Conservation (phyloP, 2,888 invertebrate species). For the Ennomos fuscantarius region DNA sequence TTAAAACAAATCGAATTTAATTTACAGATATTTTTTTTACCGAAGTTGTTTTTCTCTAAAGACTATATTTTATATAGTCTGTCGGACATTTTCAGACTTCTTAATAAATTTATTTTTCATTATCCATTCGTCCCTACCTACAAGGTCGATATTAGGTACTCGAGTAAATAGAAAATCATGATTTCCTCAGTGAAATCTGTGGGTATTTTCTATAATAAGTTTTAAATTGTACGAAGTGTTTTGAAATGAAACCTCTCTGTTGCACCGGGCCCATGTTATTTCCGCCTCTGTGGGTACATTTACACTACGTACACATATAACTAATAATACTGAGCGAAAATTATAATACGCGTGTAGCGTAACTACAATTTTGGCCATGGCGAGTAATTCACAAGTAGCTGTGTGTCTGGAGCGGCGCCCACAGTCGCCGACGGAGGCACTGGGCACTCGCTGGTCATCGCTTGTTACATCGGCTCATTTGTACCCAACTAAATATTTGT, state of each 20-base stretch:
- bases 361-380: conserved; percentile 79
- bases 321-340: conserved; percentile 81
- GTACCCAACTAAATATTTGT: conserved; percentile 35
- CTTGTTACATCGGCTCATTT: conserved; percentile 27
- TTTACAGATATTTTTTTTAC: conserved; percentile 74
- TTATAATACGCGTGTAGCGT: conserved; percentile 73
- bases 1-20: conserved; percentile 74
- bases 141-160: conserved; percentile 69
- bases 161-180: conserved; percentile 74
- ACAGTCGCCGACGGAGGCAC: conserved; percentile 1
- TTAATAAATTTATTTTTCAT: conserved; percentile 67
- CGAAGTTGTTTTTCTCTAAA: conserved; percentile 66
- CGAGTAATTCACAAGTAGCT: conserved; percentile 66
- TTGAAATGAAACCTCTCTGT: conserved; percentile 48
- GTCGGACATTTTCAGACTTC: conserved; percentile 76
- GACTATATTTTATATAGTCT: conserved; percentile 76
- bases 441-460: conserved; percentile 26
- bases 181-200: conserved; percentile 72
- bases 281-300: conserved; percentile 54
- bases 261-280: conserved; percentile 71
- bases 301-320: conserved; percentile 61
- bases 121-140: conserved; percentile 75
- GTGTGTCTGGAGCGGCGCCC: conserved; percentile 32
- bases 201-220: conserved; percentile 57
- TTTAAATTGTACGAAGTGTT: conserved; percentile 46